These are phyloP conservation scores for Cheilosia vulpina DNA, from an alignment of 2,888 invertebrate genomes.

Conservation along the genomic window DNA sequence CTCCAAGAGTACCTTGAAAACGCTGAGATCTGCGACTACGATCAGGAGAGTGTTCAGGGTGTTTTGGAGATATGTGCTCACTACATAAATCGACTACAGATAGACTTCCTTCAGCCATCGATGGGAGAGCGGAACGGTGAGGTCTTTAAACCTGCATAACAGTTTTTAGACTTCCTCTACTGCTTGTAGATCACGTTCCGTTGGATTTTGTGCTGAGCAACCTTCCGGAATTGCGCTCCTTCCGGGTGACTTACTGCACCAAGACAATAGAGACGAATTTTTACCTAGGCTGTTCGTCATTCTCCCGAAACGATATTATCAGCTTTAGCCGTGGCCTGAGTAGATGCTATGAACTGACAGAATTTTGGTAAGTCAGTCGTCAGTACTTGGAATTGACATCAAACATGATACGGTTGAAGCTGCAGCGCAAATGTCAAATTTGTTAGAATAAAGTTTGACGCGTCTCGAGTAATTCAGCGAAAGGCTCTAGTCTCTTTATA, in stretches of 20 bases:
- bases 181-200: conserved; percentile 82
- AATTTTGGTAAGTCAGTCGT: conserved; percentile 79
- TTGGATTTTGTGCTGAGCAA: conserved; percentile 82
- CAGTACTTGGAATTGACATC: too few relatives aligned
- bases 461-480: too few relatives aligned
- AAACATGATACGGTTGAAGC: too few relatives aligned
- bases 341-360: conserved; percentile 80
- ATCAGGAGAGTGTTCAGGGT: conserved; percentile 80
- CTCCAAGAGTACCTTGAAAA: conserved; percentile 83
- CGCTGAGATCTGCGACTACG: conserved; percentile 81
- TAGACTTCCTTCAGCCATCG: conserved; percentile 82
- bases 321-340: conserved; percentile 80
- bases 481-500: too few relatives aligned
- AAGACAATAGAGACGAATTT: conserved; percentile 82
- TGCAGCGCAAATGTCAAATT: too few relatives aligned
- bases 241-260: conserved; percentile 82
- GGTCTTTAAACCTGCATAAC: neutral
- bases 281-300: conserved; percentile 82
- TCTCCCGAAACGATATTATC: conserved; percentile 80
- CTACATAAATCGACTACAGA: conserved; percentile 82
- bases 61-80: conserved; percentile 82
- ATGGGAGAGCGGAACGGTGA: conserved; percentile 77
- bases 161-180: neutral
- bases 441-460: too few relatives aligned
- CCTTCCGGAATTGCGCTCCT: conserved; percentile 81